Base-by-base conservation (phyloP, 2,888 invertebrate genomes). In the Drosophila incognita region DNA sequence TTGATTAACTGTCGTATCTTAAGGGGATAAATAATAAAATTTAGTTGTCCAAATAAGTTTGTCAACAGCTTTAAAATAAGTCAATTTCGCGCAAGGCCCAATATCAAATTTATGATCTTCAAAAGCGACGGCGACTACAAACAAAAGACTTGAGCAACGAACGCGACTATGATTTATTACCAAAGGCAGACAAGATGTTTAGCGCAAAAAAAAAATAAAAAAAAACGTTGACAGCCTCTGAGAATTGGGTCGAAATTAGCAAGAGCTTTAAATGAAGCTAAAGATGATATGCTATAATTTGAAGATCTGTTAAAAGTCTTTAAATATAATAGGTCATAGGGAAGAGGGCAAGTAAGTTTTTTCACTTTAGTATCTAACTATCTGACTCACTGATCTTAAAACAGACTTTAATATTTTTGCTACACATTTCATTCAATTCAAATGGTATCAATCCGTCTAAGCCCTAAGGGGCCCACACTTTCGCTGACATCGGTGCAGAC, bases 211-310 rank as follows among this genome's bases (percentile, higher is more conserved):
- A 56, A 33, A 57, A n/a, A n/a, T n/a, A n/a, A n/a, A 58, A 56
- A 58, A 29, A 36, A n/a, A 51, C 53, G 71, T 42, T 72, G 84
- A 82, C 76, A 71, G 73, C 33, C 71, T 58, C 60, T 85, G 90
- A 85, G 88, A 85, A 85, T 82, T 80, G 75, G 84, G 84, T 87
- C 88, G 58, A 75, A 85, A 83, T 89, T 80, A 83, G 88, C 86
- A 82, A 87, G 36, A 64, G 69, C 33, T 82, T 73, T 53, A 67
- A 66, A 52, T 66, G 38, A 62, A 52, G 11, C 31, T 51, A 8
- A 59, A 53, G 56, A 76, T 69, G 61, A 72, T 81, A 62, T 53
- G 73, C 52, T 54, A 40, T 53, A 75, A 75, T 58, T 51, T 58
- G 15, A 10, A 13, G 24, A 18, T 15, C 15, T 36, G 18, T 46